Evolutionary conservation across 2,113 vertebrate genomes (phyloP), one percentile per base, ranked within the genome.

Genomic region (Ophiodon elongatus): DNA sequence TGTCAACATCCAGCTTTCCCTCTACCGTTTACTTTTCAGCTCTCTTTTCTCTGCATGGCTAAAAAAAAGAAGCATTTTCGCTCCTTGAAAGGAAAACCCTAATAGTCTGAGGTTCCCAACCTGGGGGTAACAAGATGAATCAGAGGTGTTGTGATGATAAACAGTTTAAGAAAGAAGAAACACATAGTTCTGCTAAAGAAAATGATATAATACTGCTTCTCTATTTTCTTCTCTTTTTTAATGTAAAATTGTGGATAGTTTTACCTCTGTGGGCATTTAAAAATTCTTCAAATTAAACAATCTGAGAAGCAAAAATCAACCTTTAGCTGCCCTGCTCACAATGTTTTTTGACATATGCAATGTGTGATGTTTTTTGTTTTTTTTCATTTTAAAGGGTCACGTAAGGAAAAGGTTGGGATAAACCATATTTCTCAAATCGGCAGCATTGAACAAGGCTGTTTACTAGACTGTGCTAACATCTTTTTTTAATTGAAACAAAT

Each of bases 291-390:
- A 35, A 37, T 60, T 1, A 69, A 73, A 65, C 43, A 54, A 72
- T 60, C 63, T 73, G 6, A 70, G 31, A 45, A 25, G 80, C 31
- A 10, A 41, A 77, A 54, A 77, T 73, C 56, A 23, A 70, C 74
- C 68, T 50, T 69, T 35, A 33, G 37, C 63, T 13, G 47, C 41
- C 56, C 41, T 73, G 72, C 29, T 57, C 21, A 21, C 27, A 78
- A 6, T 2, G 8, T 33, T 14, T 56, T 60, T 56, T 63, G 54
- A 70, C 68, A 54, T 72, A 72, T 89, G 50, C 77, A 78, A 60
- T 39, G 47, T 82, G 17, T 43, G 65, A 66, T 54, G 45, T 37
- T 39, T 50, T 43, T 0, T n/a, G n/a, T n/a, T n/a, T 19, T 67
- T 0, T 47, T 47, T 68, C 9, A 77, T 19, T 80, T 63, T 23